Evolutionary conservation across 2,113 vertebrate genomes (phyloP).

Genomic region (Erythrocebus patas): DNA sequence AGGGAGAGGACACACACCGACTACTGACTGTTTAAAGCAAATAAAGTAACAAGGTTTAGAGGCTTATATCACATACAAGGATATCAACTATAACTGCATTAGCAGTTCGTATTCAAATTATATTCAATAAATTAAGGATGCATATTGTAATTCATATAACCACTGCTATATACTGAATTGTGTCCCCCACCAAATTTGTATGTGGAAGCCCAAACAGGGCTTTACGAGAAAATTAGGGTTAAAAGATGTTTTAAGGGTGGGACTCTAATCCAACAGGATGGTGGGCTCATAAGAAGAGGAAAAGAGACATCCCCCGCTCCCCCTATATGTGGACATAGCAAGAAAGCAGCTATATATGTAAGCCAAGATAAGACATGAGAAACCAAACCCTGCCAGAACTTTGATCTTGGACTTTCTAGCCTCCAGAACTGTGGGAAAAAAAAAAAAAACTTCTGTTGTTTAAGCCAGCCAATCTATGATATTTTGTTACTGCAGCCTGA

Average conservation of each 20-base stretch:
- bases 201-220: neutral
- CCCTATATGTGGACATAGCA: neutral
- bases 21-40: neutral
- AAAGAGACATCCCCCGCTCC: neutral
- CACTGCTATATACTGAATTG: neutral
- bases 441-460: neutral
- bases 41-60: neutral
- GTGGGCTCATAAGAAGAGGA: neutral
- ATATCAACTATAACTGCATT: neutral
- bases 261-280: neutral
- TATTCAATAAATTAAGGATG: neutral
- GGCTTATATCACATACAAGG: neutral
- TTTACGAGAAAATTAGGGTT: neutral
- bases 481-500: neutral
- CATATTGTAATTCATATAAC: neutral
- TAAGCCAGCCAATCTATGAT: neutral
- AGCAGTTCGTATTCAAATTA: neutral
- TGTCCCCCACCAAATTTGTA: neutral
- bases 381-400: neutral
- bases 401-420: neutral
- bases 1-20: neutral
- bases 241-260: neutral
- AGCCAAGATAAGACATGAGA: neutral
- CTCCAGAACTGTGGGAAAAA: neutral
- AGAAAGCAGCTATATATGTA: neutral